Base-by-base conservation (phyloP, 1,140 invertebrate species). In the Neomicropteryx cornuta region DNA sequence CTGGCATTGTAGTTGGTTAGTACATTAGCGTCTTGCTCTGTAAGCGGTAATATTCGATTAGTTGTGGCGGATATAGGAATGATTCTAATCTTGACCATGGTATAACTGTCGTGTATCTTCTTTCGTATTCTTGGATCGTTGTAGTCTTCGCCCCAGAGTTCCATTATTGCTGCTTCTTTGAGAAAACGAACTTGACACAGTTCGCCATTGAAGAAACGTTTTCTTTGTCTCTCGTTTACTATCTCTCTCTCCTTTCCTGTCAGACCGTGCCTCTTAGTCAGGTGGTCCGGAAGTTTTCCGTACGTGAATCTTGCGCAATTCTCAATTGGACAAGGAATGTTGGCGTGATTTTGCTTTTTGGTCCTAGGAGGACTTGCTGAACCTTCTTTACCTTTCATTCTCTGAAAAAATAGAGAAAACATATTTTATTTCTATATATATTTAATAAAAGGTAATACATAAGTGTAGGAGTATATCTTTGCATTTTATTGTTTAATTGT, bases 261-360 rank as follows among this genome's bases (percentile, higher is more conserved):
- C 4, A 68, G 49, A 1, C 66, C 64, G 33, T 68, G 66, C 27
- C 66, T 57, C 34, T 68, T 68, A 2, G 66, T 68, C 14, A 68
- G 48, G 43, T 68, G 66, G 37, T 68, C 66, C 1, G 66, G 66
- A 0, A 68, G 53, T 44, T 68, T 68, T 18, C 66, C 66, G 32
- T 68, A 68, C 4, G 66, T 68, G 38, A 68, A 68, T 43, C 65
- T 48, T 14, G 63, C 66, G 40, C 66, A 68, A 39, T 68, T 64
- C 47, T 68, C 66, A 13, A 68, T 68, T 4, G 66, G 66, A 38
- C 66, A 68, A 5, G 64, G 66, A 20, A 68, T 68, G 43, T 68
- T 68, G 0, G 66, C 66, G 39, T 68, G 66, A 44, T 68, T 68
- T 44, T 68, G 66, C 43, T 68, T 68, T 42, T 68, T 68, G 1